Conservation (phyloP, 2,888 invertebrate genomes). For the Synergus japonicus region DNA sequence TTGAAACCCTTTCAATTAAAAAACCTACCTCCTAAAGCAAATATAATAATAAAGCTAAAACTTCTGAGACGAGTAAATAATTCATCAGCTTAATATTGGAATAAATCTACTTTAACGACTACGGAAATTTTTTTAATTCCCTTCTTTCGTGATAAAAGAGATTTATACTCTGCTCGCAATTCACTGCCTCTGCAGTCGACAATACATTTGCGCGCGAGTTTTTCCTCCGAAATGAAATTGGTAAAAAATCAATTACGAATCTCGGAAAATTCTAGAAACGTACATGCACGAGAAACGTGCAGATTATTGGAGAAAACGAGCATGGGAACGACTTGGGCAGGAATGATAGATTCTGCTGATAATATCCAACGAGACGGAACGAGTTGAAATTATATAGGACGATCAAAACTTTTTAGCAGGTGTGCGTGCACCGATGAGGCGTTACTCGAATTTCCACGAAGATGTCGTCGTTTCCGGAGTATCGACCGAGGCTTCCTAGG, state of each 20-base stretch:
- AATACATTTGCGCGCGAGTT: constrained; percentile 35
- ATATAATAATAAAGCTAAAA: background rate
- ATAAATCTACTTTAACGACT: constrained; percentile 41
- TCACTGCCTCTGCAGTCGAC: constrained; percentile 23
- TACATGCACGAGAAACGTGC: constrained; percentile 38
- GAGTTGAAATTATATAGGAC: constrained; percentile 39
- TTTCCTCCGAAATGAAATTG: constrained; percentile 38
- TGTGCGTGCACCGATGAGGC: constrained; percentile 40
- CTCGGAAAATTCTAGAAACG: constrained; percentile 36
- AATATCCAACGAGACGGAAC: constrained; percentile 31
- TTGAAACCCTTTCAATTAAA: background rate
- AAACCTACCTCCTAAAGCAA: background rate
- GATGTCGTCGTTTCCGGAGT: constrained; percentile 40
- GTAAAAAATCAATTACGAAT: constrained; percentile 40
- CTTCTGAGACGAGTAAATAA: constrained; percentile 25
- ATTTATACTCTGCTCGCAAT: constrained; percentile 28
- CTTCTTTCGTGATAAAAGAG: constrained; percentile 39
- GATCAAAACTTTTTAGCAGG: constrained; percentile 41
- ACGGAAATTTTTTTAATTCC: constrained; percentile 17
- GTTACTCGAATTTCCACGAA: constrained; percentile 41
- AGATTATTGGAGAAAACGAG: constrained; percentile 24
- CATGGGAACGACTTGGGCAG: constrained; percentile 13
- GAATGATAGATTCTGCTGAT: constrained; percentile 36
- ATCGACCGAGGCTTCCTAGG: constrained; percentile 44
- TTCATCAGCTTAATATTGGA: constrained; percentile 37